Base-by-base conservation (phyloP, 1,140 invertebrate species). In the Maniola jurtina region DNA sequence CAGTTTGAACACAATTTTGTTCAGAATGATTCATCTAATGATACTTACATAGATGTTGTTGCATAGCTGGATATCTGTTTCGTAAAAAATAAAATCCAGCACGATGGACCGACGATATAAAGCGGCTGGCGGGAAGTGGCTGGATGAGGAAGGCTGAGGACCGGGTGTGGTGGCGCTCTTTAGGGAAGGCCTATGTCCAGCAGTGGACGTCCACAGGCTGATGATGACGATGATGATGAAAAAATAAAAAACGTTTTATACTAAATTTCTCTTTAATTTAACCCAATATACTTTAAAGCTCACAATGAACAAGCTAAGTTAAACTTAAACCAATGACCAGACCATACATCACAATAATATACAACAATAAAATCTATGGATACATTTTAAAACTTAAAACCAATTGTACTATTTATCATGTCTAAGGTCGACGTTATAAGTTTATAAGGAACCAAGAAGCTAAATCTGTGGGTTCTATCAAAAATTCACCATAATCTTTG, bases 261-360 rank as follows among this genome's bases (percentile, higher is more conserved):
- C 16, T 65, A 67, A 65, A 63, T 64, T 50, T 54, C 38, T 64
- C 70, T 73, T 73, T 55, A 55, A 79, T 76, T 77, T 75, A 72
- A 77, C 72, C 65, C 72, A 77, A 72, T 73, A 74, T 75, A 74
- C 76, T 74, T 84, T 88, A 81, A 84, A 81, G 83, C 86, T 88
- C 76, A 80, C 63, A 82, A 68, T 69, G 72, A 71, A 80, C 77
- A 81, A 78, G 73, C 79, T 77, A 80, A 77, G 76, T 82, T 82
- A 84, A 81, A 86, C 80, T 81, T 85, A 83, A 79, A 78, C 1
- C 81, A 82, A 79, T 87, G 85, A 87, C 86, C 86, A 89, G 86
- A 87, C 70, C 60, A 75, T 57, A 67, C 64, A 67, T 67, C 59
- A 67, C 65, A 61, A 55, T 55, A 55, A 13, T 57, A 67, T 66